These are phyloP conservation scores for Edolisoma coerulescens DNA, from an alignment of 2,113 vertebrate species.

Conservation along the genomic window DNA sequence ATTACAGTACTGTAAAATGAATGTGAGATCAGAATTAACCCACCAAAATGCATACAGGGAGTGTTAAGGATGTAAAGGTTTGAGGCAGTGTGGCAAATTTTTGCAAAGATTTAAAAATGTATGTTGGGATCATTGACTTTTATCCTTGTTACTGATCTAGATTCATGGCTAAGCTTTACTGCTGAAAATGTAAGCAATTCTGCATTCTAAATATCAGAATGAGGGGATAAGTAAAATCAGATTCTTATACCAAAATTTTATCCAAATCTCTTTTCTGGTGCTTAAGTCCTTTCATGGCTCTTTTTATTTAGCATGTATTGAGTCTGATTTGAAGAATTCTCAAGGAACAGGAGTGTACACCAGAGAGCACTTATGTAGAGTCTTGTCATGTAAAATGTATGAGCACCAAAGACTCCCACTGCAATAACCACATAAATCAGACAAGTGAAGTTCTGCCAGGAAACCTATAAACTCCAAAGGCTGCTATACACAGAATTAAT, in stretches of 20 bases:
- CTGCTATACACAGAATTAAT: background rate
- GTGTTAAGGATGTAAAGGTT: background rate
- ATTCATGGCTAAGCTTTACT: background rate
- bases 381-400: background rate
- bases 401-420: background rate
- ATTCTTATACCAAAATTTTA: background rate
- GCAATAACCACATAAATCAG: background rate
- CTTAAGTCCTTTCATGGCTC: background rate
- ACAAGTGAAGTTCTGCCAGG: background rate
- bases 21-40: background rate
- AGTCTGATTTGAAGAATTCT: background rate
- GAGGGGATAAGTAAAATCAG: background rate
- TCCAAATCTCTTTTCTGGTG: background rate
- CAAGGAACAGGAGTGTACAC: background rate
- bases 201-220: background rate
- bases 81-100: background rate
- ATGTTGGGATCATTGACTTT: background rate
- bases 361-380: background rate
- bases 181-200: background rate
- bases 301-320: background rate
- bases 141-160: background rate
- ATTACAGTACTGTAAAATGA: background rate
- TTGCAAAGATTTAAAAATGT: background rate
- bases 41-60: background rate
- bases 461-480: background rate